Evolutionary conservation across 1,140 invertebrate species (phyloP).

Genomic region (Oryzaephilus surinamensis): DNA sequence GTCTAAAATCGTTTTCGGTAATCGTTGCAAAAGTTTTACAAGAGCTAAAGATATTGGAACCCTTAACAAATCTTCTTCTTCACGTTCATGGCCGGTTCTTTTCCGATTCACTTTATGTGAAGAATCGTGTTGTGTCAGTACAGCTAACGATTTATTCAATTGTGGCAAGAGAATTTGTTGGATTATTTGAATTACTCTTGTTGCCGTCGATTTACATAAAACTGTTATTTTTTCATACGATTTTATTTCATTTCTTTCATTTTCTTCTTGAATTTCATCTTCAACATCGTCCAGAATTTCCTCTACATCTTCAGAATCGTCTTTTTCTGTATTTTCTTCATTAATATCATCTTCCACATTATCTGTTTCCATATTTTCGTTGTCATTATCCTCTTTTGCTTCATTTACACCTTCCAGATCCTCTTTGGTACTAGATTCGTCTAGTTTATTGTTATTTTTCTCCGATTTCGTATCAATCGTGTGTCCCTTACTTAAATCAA

Average conservation of each 20-base stretch:
- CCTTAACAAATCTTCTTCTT: constrained; percentile 81
- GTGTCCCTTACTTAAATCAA: constrained; percentile 64
- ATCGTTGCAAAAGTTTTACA: constrained; percentile 81
- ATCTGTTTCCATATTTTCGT: constrained; percentile 29
- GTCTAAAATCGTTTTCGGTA: constrained; percentile 47
- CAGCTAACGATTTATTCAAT: constrained; percentile 55
- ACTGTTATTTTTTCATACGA: constrained; percentile 45
- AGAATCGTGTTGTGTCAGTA: constrained; percentile 60
- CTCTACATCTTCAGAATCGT: constrained; percentile 25
- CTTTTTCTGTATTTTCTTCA: constrained; percentile 20
- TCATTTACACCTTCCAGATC: constrained; percentile 11
- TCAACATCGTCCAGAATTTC: constrained; percentile 27
- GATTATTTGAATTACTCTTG: constrained; percentile 59
- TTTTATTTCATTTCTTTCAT: constrained; percentile 26
- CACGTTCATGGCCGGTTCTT: constrained; percentile 47
- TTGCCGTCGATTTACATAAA: constrained; percentile 60
- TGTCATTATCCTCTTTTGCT: constrained; percentile 10
- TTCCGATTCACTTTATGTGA: constrained; percentile 75
- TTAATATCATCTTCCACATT: constrained; percentile 15
- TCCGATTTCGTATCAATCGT: constrained; percentile 19
- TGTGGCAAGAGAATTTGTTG: constrained; percentile 50
- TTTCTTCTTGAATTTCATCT: constrained; percentile 17
- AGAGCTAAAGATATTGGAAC: constrained; percentile 87
- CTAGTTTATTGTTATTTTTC: constrained; percentile 24
- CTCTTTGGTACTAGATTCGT: too few relatives aligned